Evolutionary conservation across 1,140 invertebrate species (phyloP).

Genomic region (Leptestheria dahalacensis): DNA sequence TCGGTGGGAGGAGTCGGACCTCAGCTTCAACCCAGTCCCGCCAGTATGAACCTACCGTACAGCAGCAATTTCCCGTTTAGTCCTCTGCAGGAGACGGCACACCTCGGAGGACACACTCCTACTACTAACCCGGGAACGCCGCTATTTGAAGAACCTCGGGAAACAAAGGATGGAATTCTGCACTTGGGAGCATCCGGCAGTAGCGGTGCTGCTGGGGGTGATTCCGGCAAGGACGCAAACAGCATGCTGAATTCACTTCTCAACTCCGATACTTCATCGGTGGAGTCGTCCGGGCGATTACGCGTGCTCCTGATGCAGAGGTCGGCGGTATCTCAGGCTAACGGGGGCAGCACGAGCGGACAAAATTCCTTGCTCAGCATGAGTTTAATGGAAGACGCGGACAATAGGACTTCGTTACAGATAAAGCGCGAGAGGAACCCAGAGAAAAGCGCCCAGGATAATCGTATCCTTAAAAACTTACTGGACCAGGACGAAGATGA

Average conservation of each 20-base stretch:
- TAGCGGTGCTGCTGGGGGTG: conserved; percentile 1
- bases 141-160: conserved; percentile 21
- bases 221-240: not conserved
- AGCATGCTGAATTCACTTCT: conserved; percentile 23
- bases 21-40: conserved; percentile 25
- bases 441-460: conserved; percentile 14
- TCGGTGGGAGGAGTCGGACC: not conserved
- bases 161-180: conserved; percentile 19
- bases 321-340: not conserved
- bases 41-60: conserved; percentile 29
- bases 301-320: conserved; percentile 12
- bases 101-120: not conserved
- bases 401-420: conserved; percentile 9
- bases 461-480: conserved; percentile 44
- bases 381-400: conserved; percentile 15
- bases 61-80: conserved; percentile 41
- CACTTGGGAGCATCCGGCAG: conserved; percentile 13
- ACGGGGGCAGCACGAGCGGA: not conserved
- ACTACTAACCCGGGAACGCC: not conserved
- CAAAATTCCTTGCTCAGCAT: conserved; percentile 4
- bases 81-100: conserved; percentile 33
- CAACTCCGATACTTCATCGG: conserved; percentile 17
- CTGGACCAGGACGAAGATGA: conserved; percentile 70
- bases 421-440: conserved; percentile 15
- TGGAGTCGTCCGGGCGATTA: conserved; percentile 6